Evolutionary conservation across 2,113 vertebrate genomes (phyloP).

Genomic region (Notarius quadriscutis): DNA sequence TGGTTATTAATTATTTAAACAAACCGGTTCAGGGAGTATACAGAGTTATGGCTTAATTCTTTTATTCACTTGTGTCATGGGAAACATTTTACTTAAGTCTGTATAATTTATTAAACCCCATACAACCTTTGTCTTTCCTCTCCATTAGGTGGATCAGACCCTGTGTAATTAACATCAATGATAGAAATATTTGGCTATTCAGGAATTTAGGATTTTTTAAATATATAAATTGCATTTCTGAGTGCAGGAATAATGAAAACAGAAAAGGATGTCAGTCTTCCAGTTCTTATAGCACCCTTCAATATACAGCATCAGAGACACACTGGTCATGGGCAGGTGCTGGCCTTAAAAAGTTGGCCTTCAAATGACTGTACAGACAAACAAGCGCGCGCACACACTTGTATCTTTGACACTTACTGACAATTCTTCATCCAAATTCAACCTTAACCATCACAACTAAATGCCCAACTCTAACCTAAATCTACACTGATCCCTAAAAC

Average conservation of each 20-base stretch:
- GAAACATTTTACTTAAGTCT: not conserved
- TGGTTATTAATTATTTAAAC: not conserved
- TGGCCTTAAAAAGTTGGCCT: conserved; percentile 19
- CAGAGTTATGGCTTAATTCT: not conserved
- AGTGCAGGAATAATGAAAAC: not conserved
- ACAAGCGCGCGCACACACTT: not conserved
- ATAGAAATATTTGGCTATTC: not conserved
- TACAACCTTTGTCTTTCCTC: not conserved
- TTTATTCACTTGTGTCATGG: not conserved
- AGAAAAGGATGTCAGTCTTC: not conserved
- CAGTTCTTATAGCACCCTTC: not conserved
- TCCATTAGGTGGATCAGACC: not conserved
- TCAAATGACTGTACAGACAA: conserved; percentile 11
- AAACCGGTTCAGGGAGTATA: not conserved
- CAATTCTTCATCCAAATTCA: too few species aligned
- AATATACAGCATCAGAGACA: not conserved
- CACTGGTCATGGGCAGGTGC: not conserved
- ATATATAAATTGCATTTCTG: not conserved
- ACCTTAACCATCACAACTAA: too few species aligned
- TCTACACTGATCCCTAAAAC: too few species aligned
- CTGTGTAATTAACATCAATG: not conserved
- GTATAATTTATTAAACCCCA: not conserved
- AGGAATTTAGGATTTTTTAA: not conserved
- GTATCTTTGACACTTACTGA: too few species aligned
- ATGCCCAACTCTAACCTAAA: too few species aligned